Base-by-base conservation (phyloP, 2,888 invertebrate genomes). In the Emesis russula region DNA sequence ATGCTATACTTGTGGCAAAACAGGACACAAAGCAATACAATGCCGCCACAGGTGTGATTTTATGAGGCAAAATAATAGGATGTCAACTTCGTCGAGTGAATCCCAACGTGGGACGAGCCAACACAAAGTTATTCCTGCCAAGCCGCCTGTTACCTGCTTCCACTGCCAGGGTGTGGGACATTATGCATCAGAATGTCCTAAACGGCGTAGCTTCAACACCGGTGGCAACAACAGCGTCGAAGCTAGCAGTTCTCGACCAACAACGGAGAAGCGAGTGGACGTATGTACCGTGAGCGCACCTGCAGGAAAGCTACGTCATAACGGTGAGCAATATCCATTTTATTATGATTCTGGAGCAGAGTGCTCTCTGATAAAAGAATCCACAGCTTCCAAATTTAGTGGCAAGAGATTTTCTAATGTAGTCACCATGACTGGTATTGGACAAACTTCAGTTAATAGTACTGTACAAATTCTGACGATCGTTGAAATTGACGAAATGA, bases 321-420 rank as follows among this genome's bases (percentile, higher is more conserved):
- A 13, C 13, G 85, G 80, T 85, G 77, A 85, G 75, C 31, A 44
- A 5, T 75, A 25, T 85, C 68, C 1, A 38, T 25, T 92, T 89
- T 87, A 15, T 74, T 91, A 48, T 44, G 88, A 89, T 83, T 90
- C 92, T 5, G 88, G 83, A 4, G 83, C 88, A 25, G 85, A 92
- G 58, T 88, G 86, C 38, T 89, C 87, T 0, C 68, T 92, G 53
- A 53, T 89, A 18, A 81, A 70, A 81, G 87, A 87, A 63, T 76
- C 78, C 73, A 25, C 84, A 44, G 58, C 84, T 15, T 41, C 33
- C 13, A 81, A 90, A 68, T 82, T 90, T 18, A 44, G n/a, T 76
- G 86, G 86, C 15, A 80, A 83, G 36, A 84, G 79, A 4, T 15
- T 76, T 31, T 48, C 41, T 44, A 80, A 79, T 73, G 68, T 83